Conservation (phyloP, 2,888 invertebrate genomes). For the Apodemia hepburni region DNA sequence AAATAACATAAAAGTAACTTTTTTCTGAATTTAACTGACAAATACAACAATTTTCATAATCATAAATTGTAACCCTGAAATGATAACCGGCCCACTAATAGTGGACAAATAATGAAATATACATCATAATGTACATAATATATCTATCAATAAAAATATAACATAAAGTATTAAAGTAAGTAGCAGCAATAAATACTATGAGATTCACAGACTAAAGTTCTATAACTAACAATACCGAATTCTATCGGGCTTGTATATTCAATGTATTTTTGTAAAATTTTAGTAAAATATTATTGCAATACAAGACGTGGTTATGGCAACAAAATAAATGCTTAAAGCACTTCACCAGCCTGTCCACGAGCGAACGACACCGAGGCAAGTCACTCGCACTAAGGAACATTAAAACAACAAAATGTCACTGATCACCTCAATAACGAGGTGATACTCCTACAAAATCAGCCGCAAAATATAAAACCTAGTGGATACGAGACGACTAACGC, state of each 20-base stretch:
- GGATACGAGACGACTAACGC: slow-evolving; percentile 74
- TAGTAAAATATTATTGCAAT: slow-evolving; percentile 80
- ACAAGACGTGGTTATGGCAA: slow-evolving; percentile 79
- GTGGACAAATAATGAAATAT: slow-evolving; percentile 72
- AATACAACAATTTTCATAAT: slow-evolving; percentile 76
- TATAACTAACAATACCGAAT: slow-evolving; percentile 77
- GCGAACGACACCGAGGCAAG: slow-evolving; percentile 68
- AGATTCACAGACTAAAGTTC: slow-evolving; percentile 80
- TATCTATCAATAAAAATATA: slow-evolving; percentile 72
- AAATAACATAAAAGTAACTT: slow-evolving; percentile 57
- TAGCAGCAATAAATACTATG: slow-evolving; percentile 80
- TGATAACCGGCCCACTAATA: slow-evolving; percentile 69
- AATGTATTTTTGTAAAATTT: slow-evolving; percentile 71
- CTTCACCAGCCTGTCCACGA: slow-evolving; percentile 75
- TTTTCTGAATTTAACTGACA: slow-evolving; percentile 63
- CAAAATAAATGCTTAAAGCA: slow-evolving; percentile 81
- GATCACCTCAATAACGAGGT: slow-evolving; percentile 61
- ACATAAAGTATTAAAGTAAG: slow-evolving; percentile 75
- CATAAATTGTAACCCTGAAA: slow-evolving; percentile 70
- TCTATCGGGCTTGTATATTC: slow-evolving; percentile 69
- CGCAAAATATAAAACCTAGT: slow-evolving; percentile 75
- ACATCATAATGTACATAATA: slow-evolving; percentile 80
- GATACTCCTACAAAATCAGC: slow-evolving; percentile 49
- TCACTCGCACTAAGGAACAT: slow-evolving; percentile 78
- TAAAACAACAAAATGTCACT: slow-evolving; percentile 62